Conservation (phyloP, 2,797 vertebrate species). For the Alectoris magna region DNA sequence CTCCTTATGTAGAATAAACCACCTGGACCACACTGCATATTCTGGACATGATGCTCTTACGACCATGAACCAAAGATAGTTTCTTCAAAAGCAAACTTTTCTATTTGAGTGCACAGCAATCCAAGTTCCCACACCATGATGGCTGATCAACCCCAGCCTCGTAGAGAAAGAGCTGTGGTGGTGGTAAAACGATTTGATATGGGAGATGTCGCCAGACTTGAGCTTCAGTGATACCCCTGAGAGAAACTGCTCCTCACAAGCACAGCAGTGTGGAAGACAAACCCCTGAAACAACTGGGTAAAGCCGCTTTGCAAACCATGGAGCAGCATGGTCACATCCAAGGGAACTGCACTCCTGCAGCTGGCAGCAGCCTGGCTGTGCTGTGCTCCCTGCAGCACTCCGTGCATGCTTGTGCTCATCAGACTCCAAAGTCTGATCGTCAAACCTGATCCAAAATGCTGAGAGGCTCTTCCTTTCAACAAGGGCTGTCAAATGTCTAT, state of each 20-base stretch:
- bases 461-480: conserved; percentile 8
- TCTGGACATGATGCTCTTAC: not conserved
- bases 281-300: not conserved
- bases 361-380: not conserved
- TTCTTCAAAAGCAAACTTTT: not conserved
- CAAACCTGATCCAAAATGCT: conserved; percentile 11
- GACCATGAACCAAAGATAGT: not conserved
- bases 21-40: not conserved
- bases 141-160: not conserved
- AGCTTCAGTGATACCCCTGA: not conserved
- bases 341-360: not conserved
- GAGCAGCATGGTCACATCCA: not conserved
- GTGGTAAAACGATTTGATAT: not conserved
- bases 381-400: not conserved
- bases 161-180: not conserved
- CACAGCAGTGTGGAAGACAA: not conserved
- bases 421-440: not conserved
- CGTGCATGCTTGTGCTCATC: not conserved
- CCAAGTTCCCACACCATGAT: not conserved
- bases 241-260: not conserved
- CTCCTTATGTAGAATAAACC: not conserved
- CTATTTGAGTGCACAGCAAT: not conserved
- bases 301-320: not conserved
- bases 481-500: conserved; percentile 24
- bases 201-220: not conserved